Conservation (phyloP, 2,888 invertebrate species). For the Ceramica pisi region DNA sequence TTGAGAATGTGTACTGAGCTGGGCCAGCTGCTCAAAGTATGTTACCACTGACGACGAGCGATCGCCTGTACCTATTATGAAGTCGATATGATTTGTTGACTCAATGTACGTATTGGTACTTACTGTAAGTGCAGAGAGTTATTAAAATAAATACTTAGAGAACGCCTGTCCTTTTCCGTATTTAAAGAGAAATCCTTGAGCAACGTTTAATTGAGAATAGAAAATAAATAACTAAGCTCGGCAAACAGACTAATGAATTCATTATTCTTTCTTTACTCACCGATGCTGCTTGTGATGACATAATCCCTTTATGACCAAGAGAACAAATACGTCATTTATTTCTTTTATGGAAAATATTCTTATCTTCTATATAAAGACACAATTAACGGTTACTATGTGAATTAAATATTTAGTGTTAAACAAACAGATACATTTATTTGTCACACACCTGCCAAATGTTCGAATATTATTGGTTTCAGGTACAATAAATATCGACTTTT, state of each 20-base stretch:
- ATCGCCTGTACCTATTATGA: neutral
- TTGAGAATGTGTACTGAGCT: neutral
- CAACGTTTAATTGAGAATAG: slow-evolving; percentile 1
- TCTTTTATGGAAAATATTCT: neutral
- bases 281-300: neutral
- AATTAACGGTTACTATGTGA: neutral
- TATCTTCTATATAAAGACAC: slow-evolving; percentile 2
- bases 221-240: neutral
- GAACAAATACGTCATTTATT: neutral
- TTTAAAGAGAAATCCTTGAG: neutral
- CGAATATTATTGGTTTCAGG: neutral
- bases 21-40: neutral
- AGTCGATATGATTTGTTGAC: neutral
- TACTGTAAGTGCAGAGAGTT: too few relatives aligned
- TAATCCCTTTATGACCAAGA: slow-evolving; percentile 3
- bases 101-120: too few relatives aligned
- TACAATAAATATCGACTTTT: slow-evolving; percentile 1
- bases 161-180: neutral
- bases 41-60: neutral
- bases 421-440: slow-evolving; percentile 19
- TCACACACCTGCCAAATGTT: slow-evolving; percentile 21
- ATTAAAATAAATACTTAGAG: neutral
- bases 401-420: slow-evolving; percentile 14
- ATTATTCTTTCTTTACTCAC: slow-evolving; percentile 2
- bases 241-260: neutral